Conservation (phyloP, 64 coral and sea anemone genomes). For the Acropora tenuis region DNA sequence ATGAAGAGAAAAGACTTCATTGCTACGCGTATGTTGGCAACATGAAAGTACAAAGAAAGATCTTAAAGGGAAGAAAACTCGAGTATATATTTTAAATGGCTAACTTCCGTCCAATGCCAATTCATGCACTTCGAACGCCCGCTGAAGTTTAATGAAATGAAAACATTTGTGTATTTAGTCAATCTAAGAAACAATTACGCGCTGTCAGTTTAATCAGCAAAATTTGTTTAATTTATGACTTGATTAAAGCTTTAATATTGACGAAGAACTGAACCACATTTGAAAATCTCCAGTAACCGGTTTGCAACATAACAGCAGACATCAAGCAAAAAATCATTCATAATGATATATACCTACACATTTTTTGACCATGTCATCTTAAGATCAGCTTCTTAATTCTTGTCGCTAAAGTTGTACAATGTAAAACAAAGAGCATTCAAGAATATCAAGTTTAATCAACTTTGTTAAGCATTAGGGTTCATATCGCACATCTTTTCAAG, state of each 20-base stretch:
- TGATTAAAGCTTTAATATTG: too few relatives aligned
- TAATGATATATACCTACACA: too few relatives aligned
- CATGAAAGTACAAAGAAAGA: not conserved
- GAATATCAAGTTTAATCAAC: too few relatives aligned
- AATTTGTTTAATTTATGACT: too few relatives aligned
- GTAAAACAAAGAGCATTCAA: too few relatives aligned
- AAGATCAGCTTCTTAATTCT: too few relatives aligned
- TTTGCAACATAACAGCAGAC: not conserved
- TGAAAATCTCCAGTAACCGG: not conserved
- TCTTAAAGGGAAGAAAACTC: too few relatives aligned
- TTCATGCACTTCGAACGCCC: not conserved
- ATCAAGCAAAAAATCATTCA: not conserved
- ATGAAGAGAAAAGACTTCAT: conserved; percentile 3
- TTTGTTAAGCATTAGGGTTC: too few relatives aligned
- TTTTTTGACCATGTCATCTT: too few relatives aligned
- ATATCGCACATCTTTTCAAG: too few relatives aligned
- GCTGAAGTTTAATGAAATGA: not conserved
- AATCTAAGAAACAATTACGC: not conserved
- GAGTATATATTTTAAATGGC: not conserved
- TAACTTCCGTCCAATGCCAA: not conserved
- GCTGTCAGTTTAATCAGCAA: not conserved
- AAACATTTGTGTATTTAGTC: not conserved
- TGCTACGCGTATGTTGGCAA: not conserved
- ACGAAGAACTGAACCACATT: not conserved
- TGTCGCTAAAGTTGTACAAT: too few relatives aligned